These are phyloP conservation scores for Leucoraja ocellata DNA, from an alignment of 2,797 vertebrate species.

Conservation along the genomic window DNA sequence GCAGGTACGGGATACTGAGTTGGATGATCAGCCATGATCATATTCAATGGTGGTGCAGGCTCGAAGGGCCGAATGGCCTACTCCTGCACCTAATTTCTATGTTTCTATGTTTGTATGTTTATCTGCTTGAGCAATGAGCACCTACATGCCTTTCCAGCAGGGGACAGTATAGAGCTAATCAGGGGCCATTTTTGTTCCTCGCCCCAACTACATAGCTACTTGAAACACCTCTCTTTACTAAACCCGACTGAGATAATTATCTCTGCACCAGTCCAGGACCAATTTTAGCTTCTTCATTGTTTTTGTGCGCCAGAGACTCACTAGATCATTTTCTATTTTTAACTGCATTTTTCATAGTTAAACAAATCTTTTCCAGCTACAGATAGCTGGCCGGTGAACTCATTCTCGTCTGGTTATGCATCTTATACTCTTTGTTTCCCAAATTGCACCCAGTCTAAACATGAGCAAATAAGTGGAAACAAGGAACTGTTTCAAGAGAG, in stretches of 20 bases:
- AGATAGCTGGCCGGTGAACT: neutral
- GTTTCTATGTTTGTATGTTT: neutral
- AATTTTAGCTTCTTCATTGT: neutral
- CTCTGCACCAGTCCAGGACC: neutral
- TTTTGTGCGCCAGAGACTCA: neutral
- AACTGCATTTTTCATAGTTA: neutral
- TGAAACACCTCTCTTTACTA: neutral
- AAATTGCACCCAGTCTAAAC: neutral
- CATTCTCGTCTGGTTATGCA: neutral
- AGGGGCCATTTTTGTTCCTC: neutral
- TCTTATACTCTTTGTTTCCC: neutral
- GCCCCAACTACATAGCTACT: neutral
- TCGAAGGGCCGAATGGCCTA: too few relatives aligned
- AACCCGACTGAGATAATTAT: neutral
- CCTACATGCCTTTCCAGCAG: neutral
- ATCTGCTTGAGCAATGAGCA: neutral
- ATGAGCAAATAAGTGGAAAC: too few relatives aligned
- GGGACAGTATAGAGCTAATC: neutral
- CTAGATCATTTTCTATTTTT: neutral
- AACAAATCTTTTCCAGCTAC: neutral
- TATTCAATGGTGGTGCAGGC: too few relatives aligned
- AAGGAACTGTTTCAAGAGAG: too few relatives aligned
- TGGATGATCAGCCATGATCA: too few relatives aligned
- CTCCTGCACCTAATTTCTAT: too few relatives aligned
- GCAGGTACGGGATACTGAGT: too few relatives aligned